Base-by-base conservation (phyloP, 2,113 vertebrate genomes). In the Salminus brasiliensis region DNA sequence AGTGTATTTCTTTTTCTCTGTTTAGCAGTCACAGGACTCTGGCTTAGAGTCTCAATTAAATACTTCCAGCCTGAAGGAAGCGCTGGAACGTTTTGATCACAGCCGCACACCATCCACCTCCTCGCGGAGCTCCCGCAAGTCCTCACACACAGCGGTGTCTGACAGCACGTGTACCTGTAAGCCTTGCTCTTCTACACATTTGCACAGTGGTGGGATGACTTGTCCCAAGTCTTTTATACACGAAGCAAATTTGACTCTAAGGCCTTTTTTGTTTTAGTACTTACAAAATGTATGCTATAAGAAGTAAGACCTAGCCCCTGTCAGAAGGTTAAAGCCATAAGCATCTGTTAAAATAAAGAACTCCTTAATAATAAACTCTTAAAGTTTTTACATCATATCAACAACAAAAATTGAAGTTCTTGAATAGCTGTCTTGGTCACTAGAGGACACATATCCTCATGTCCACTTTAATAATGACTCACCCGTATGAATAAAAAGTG, bases 21-120 rank as follows among this genome's bases (percentile, higher is more conserved):
- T 4, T 85, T 43, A 83, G 83, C 85, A 97, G 96, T 94, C 92
- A 90, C 97, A 96, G 86, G 96, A 97, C 85, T 98, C 95, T 55
- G 94, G 94, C 15, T 97, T 95, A 63, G 96, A 98, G 88, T 97
- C 96, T 23, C 95, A 96, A 74, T 95, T 98, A 84, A 98, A 96
- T 60, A 97, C 96, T 13, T 96, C 97, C 85, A 97, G 96, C 88
- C 95, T 99, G 74, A 98, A 98, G 88, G 96, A 98, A 91, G 96
- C 95, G 12, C 89, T 98, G 84, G 97, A 99, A 88, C 95, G 95
- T 66, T 98, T 98, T 86, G 95, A 98, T 88, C 95, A 85, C 84
- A 98, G 97, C 84, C 94, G 93, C 76, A 95, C 97, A 3, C 93
- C 96, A 60, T 99, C 98, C 41, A 94, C 95, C 32, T 98, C 97